These are phyloP conservation scores for Ornithoptera priamus DNA, from an alignment of 2,888 invertebrate genomes.

Conservation along the genomic window DNA sequence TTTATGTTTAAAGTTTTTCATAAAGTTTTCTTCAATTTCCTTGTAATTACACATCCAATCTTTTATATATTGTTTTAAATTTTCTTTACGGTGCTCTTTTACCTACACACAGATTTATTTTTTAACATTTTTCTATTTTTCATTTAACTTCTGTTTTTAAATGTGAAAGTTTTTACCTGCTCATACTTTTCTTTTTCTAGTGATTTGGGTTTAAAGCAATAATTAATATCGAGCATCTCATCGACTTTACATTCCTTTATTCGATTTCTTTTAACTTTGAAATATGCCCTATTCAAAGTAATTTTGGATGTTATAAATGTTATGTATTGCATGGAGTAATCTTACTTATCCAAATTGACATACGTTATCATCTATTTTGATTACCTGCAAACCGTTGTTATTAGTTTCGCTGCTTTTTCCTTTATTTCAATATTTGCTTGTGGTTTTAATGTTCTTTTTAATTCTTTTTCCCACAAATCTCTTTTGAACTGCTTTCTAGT, in stretches of 20 bases:
- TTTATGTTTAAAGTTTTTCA: constrained; percentile 40
- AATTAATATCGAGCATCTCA: constrained; percentile 47
- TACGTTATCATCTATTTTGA: too few species aligned
- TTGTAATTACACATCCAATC: constrained; percentile 42
- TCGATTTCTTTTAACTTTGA: constrained; percentile 53
- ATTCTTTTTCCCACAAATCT: constrained; percentile 53
- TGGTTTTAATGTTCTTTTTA: constrained; percentile 47
- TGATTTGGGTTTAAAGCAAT: constrained; percentile 36
- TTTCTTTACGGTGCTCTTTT: constrained; percentile 17
- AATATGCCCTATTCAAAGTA: constrained; percentile 46
- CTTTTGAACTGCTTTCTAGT: constrained; percentile 42
- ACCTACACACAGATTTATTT: constrained; percentile 14
- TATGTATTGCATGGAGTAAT: too few species aligned
- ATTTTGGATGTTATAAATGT: too few species aligned
- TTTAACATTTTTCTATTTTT: background rate
- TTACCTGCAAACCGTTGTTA: constrained; percentile 56
- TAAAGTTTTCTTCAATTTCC: constrained; percentile 42
- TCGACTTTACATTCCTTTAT: constrained; percentile 46
- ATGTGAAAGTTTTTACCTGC: constrained; percentile 41
- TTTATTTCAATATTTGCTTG: constrained; percentile 45
- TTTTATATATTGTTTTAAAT: constrained; percentile 38
- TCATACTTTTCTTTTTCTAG: constrained; percentile 35
- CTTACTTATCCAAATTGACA: too few species aligned
- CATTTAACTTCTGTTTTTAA: background rate
- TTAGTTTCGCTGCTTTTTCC: constrained; percentile 49